Evolutionary conservation across 2,113 vertebrate species (phyloP), one percentile per base, ranked within the genome.

Genomic region (Chamaea fasciata): DNA sequence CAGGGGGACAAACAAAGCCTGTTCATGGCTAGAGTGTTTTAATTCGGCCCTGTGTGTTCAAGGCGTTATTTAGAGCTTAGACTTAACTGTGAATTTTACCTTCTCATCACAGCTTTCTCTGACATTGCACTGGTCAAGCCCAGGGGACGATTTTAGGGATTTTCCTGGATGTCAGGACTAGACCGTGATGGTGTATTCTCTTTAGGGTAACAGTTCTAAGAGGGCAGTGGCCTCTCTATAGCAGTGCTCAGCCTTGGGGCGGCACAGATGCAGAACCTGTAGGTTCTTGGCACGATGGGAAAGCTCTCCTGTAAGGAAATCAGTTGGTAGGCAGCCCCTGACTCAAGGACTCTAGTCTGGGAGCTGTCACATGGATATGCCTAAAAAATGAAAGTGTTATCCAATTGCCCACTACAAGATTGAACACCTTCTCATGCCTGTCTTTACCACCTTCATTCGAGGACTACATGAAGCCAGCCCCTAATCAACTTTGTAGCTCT

Each of bases 371-470:
- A 89, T 64, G 78, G 30, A 13, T 47, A 53, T 83, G 37, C 81
- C 97, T 96, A 30, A 93, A 95, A 96, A 97, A 78, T 76, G 82
- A 86, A 70, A 46, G 78, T 92, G 96, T 97, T 93, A 91, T 41
- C 92, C 16, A 9, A 21, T 42, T 94, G 83, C 62, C 87, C 76
- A 31, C 79, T 70, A 63, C 86, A 91, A 92, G 76, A 92, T 16
- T 57, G 81, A 97, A 76, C 57, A 46, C 59, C 90, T 77, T 87
- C 79, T 90, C 85, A 62, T 55, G 56, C 55, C 91, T 42, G 68
- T 75, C 49, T 52, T 62, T 47, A 46, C 13, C 10, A 9, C 30
- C 30, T 82, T 52, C 19, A 85, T 96, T 96, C 71, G 91, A 83
- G 87, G 91, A 68, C 74, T 67, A 31, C 68, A 69, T 88, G 91